Evolutionary conservation across 2,888 invertebrate genomes (phyloP).

Genomic region (Spatulosminthurus flaviceps): DNA sequence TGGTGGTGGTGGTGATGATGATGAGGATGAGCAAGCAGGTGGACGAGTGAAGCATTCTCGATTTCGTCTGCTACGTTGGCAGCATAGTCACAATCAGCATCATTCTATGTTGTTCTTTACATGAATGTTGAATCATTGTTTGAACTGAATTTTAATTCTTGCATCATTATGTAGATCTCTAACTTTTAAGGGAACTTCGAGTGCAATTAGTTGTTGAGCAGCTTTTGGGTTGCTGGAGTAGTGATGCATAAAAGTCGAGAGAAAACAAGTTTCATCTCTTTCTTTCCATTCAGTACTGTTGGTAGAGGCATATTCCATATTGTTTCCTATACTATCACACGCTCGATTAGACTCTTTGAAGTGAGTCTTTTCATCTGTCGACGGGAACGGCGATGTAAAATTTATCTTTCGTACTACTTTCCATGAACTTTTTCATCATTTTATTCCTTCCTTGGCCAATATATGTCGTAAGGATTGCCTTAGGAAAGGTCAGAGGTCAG

Average conservation of each 20-base stretch:
- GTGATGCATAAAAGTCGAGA: not conserved
- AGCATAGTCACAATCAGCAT: not conserved
- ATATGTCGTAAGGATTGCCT: not conserved
- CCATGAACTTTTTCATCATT: not conserved
- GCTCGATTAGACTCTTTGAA: slow-evolving; percentile 29
- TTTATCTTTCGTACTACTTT: slow-evolving; percentile 20
- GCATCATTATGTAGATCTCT: not conserved
- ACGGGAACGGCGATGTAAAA: slow-evolving; percentile 9
- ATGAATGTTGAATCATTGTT: not conserved
- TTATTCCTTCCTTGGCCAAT: slow-evolving; percentile 18
- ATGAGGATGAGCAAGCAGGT: slow-evolving; percentile 34
- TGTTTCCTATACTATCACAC: slow-evolving; percentile 23
- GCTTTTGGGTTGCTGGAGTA: not conserved
- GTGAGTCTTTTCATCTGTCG: slow-evolving; percentile 19
- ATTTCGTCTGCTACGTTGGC: slow-evolving; percentile 15
- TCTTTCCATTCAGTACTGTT: not conserved
- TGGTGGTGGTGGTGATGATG: slow-evolving; percentile 20
- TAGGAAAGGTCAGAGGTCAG: slow-evolving; percentile 24
- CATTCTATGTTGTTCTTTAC: not conserved
- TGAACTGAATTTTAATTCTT: not conserved
- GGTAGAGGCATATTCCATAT: slow-evolving; percentile 20
- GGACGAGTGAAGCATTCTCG: slow-evolving; percentile 31
- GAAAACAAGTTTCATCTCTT: slow-evolving; percentile 30
- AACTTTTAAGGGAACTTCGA: not conserved
- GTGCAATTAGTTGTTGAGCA: not conserved